A percentile compares a stretch with the other conserved stretches of the same genome.
These are phyloP conservation scores for Cygnus olor DNA, from an alignment of 2,797 vertebrate species.

Conservation along the genomic window DNA sequence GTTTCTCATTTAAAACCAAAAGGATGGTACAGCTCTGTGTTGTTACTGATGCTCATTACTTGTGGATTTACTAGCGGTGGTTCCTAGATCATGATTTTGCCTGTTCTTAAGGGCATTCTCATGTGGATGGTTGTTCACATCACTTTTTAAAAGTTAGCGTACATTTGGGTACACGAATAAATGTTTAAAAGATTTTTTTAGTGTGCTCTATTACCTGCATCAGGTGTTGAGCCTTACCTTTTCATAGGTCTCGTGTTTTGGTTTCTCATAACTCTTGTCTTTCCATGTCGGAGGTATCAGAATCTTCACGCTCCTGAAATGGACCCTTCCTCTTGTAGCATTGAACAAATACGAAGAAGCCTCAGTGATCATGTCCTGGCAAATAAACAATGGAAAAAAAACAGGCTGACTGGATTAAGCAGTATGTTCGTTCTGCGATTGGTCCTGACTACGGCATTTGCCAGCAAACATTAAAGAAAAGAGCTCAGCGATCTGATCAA, in stretches of 20 bases:
- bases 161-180: neutral
- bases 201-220: neutral
- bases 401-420: neutral
- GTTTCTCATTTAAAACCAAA: neutral
- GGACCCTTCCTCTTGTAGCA: constrained; percentile 73
- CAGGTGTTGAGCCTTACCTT: constrained; percentile 64
- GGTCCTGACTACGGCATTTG: neutral
- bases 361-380: constrained; percentile 76
- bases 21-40: neutral
- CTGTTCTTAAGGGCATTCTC: neutral
- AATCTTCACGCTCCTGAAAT: constrained; percentile 76
- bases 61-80: neutral
- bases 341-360: constrained; percentile 75
- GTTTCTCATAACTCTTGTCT: constrained; percentile 47
- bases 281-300: constrained; percentile 76
- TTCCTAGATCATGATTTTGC: neutral
- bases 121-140: neutral
- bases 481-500: neutral
- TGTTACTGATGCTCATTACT: neutral
- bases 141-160: neutral
- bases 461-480: neutral
- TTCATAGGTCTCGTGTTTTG: constrained; percentile 67
- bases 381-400: neutral
- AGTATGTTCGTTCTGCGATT: neutral
- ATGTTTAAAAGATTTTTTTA: neutral